Conservation (phyloP, 2,797 vertebrate species). For the Alcedo atthis region DNA sequence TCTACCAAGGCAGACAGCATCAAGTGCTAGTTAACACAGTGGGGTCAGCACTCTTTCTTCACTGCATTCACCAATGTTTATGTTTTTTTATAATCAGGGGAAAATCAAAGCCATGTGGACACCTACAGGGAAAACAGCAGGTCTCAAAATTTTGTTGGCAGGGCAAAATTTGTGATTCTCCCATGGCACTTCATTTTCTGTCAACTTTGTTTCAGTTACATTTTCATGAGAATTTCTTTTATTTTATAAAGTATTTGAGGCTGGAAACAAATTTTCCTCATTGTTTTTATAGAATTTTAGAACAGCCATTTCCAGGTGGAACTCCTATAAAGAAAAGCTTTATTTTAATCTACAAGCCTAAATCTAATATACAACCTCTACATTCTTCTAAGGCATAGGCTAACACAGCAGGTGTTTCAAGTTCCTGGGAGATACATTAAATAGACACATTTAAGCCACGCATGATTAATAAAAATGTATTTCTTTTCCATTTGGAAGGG, state of each 20-base stretch:
- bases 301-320: constrained; percentile 23
- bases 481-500: neutral
- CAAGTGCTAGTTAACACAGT: constrained; percentile 38
- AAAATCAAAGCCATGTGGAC: constrained; percentile 77
- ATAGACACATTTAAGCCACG: constrained; percentile 51
- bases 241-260: neutral
- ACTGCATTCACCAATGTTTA: constrained; percentile 68
- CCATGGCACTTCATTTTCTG: neutral
- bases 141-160: constrained; percentile 44
- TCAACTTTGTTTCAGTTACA: constrained; percentile 28
- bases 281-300: constrained; percentile 26
- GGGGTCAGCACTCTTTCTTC: constrained; percentile 46
- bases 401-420: constrained; percentile 64
- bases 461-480: neutral
- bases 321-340: constrained; percentile 49
- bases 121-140: constrained; percentile 59
- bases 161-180: constrained; percentile 19
- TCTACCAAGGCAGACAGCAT: constrained; percentile 33
- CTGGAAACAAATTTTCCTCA: constrained; percentile 7
- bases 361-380: constrained; percentile 23
- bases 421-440: constrained; percentile 67
- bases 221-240: constrained; percentile 36
- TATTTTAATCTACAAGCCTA: constrained; percentile 40
- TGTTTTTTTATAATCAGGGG: constrained; percentile 65
- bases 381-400: constrained; percentile 41